Evolutionary conservation across 2,797 vertebrate genomes (phyloP).

Genomic region (Antennarius maculatus): DNA sequence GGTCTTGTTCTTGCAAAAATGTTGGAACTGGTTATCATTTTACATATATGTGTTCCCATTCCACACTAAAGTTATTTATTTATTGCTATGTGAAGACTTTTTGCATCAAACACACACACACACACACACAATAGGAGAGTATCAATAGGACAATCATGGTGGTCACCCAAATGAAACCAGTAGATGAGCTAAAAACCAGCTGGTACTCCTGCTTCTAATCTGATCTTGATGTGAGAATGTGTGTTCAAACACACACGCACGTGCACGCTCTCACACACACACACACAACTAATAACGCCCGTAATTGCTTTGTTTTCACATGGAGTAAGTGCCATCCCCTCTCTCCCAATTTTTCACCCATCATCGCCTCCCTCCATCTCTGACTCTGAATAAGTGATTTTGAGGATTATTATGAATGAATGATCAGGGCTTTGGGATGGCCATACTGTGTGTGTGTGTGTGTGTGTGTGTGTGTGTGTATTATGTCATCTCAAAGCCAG

Average conservation of each 20-base stretch:
- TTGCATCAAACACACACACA: no score
- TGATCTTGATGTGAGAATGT: conserved; percentile 14
- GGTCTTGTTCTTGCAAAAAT: neutral
- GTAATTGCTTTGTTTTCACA: conserved; percentile 66
- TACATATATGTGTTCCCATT: conserved; percentile 19
- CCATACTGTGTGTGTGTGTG: conserved; percentile 22
- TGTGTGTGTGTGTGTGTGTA: conserved; percentile 32
- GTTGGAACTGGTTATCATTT: conserved; percentile 3
- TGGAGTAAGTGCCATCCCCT: conserved; percentile 22
- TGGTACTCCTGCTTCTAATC: conserved; percentile 64
- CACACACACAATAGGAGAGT: conserved; percentile 5
- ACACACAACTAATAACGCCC: conserved; percentile 36
- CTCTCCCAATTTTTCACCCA: conserved; percentile 22
- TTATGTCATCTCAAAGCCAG: conserved; percentile 58
- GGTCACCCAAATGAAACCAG: conserved; percentile 60
- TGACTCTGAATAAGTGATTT: conserved; percentile 46
- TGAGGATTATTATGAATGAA: conserved; percentile 68
- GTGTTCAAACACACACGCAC: neutral
- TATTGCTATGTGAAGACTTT: neutral
- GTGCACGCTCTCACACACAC: conserved; percentile 5
- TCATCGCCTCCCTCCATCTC: conserved; percentile 21
- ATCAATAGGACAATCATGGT: conserved; percentile 29
- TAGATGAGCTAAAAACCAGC: conserved; percentile 59
- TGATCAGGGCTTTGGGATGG: conserved; percentile 28
- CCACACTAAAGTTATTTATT: neutral